Evolutionary conservation across 2,113 vertebrate species (phyloP), one percentile per base, ranked within the genome.

Genomic region (Grantiella picta): DNA sequence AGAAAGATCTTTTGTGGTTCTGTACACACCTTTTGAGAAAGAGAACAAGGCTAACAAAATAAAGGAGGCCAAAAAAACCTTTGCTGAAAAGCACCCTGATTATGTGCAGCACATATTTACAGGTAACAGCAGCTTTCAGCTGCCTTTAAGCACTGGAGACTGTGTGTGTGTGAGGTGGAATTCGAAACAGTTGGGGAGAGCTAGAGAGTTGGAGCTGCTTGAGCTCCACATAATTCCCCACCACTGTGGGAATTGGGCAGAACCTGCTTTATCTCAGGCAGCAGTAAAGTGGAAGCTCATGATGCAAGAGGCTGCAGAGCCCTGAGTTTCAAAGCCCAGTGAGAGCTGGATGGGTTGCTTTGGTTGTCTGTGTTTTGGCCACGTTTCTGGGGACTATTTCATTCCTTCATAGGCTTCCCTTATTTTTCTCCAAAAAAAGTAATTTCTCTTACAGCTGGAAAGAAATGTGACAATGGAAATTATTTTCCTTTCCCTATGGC

Each of bases 11-110:
- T 98, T 98, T 93, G 97, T 96, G 0, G 98, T 96, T 61, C 98
- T 98, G 96, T 98, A 98, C 90, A 98, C 98, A 14, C 98, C 98
- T 31, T 95, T 97, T 94, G 94, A 72, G 65, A 92, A 79, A 69
- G 97, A 96, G 93, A 85, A 97, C 70, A 97, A 85, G 50, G 57
- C 69, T 77, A 92, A 97, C 33, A 93, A 89, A 84, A 96, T 95
- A 71, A 89, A 97, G 38, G 95, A 97, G 86, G 95, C 98, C 16
- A 96, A 97, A 60, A 94, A 97, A 8, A 44, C 66, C 56, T 99
- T 99, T 94, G 94, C 90, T 60, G 95, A 96, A 92, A 97, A 91
- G 59, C 95, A 98, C 52, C 98, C 98, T 22, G 73, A 90, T 3
- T 98, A 98, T 3, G 36, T 68, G 45, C 88, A 95, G 63, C 98